phyloP scores from a whole-genome alignment of 2,113 vertebrate species.

The Nansenia antarctica region DNA sequence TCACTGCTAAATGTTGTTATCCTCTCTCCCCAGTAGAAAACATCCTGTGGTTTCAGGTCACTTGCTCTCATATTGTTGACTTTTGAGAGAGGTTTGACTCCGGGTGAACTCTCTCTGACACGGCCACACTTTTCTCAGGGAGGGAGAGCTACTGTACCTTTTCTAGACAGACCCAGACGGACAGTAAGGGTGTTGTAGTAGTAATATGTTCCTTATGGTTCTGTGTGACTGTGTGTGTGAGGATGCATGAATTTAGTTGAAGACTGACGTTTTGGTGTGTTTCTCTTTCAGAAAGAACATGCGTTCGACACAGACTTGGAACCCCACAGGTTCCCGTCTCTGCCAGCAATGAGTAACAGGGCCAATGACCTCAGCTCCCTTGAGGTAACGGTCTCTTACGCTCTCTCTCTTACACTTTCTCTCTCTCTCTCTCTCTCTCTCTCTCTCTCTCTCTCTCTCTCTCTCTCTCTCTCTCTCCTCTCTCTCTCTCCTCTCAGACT shows the following conservation, averaged over 20 bases:
- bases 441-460: not conserved
- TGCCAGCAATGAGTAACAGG: slow-evolving; percentile 78
- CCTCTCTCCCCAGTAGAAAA: slow-evolving; percentile 73
- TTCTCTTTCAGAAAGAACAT: slow-evolving; percentile 75
- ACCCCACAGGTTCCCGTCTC: slow-evolving; percentile 76
- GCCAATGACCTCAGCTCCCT: slow-evolving; percentile 75
- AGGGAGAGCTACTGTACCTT: slow-evolving; percentile 57
- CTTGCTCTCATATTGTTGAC: slow-evolving; percentile 75
- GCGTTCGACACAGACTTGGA: slow-evolving; percentile 69
- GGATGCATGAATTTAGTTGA: slow-evolving; percentile 39
- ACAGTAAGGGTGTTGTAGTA: slow-evolving; percentile 39
- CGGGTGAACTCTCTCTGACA: slow-evolving; percentile 73
- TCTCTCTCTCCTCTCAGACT: not conserved
- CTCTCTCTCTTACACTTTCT: slow-evolving; percentile 7
- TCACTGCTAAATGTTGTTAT: slow-evolving; percentile 78
- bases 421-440: slow-evolving; percentile 1
- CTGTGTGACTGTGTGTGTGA: slow-evolving; percentile 51
- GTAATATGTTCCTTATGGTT: slow-evolving; percentile 62
- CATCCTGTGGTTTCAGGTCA: slow-evolving; percentile 81
- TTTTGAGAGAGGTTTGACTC: slow-evolving; percentile 68
- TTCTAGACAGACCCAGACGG: slow-evolving; percentile 50
- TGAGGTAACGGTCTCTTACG: slow-evolving; percentile 65
- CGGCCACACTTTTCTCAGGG: slow-evolving; percentile 47
- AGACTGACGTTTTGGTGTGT: slow-evolving; percentile 46
- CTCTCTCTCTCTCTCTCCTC: slow-evolving; percentile 4